These are phyloP conservation scores for Ranitomeya variabilis DNA, from an alignment of 2,113 vertebrate species.

Conservation along the genomic window DNA sequence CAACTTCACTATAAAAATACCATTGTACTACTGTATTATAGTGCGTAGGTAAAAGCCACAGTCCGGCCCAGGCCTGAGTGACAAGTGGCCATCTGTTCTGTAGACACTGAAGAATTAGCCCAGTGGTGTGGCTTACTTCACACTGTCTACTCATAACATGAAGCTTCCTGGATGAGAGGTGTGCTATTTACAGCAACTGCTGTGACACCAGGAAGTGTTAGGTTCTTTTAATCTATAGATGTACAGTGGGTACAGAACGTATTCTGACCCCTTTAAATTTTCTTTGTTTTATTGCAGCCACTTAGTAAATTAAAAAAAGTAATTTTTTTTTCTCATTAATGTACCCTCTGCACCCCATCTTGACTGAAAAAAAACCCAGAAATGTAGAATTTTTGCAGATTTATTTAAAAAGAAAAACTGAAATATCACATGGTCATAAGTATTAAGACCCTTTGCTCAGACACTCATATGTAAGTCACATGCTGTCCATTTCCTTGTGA, in stretches of 20 bases:
- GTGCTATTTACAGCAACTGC: background rate
- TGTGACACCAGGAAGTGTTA: background rate
- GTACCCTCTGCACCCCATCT: too few relatives aligned
- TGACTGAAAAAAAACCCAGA: too few relatives aligned
- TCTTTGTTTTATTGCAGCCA: too few relatives aligned
- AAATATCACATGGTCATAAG: too few relatives aligned
- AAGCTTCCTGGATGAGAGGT: background rate
- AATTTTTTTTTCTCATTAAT: too few relatives aligned
- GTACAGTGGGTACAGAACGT: background rate
- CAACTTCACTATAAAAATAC: background rate
- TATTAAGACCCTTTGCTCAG: too few relatives aligned
- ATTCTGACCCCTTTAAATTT: background rate
- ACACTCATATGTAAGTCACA: too few relatives aligned
- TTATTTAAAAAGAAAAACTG: too few relatives aligned
- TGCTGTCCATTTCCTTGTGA: too few relatives aligned
- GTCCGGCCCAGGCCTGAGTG: background rate
- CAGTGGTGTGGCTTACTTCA: background rate
- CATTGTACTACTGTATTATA: background rate
- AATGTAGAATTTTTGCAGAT: too few relatives aligned
- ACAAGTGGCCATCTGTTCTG: background rate
- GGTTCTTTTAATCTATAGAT: background rate
- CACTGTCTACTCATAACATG: background rate
- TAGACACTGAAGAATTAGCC: background rate
- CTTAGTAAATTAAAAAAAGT: too few relatives aligned
- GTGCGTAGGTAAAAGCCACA: background rate